A percentile compares a stretch with the other conserved stretches of the same genome.
These are phyloP conservation scores for Drosophila ustulata DNA, from an alignment of 2,888 invertebrate species.

Conservation along the genomic window DNA sequence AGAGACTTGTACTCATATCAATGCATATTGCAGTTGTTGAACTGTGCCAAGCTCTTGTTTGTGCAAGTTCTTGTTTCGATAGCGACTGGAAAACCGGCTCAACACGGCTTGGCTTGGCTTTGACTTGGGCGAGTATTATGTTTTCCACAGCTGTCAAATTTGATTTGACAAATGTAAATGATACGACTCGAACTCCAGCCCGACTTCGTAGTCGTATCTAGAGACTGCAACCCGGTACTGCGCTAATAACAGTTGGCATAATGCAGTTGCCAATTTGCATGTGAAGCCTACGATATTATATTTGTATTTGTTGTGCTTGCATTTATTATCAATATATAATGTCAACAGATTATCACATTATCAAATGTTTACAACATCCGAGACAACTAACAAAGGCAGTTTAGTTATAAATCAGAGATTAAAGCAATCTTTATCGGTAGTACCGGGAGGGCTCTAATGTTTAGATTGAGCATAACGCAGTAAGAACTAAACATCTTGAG, in stretches of 20 bases:
- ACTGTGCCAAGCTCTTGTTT: slow-evolving; percentile 49
- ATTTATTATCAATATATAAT: slow-evolving; percentile 14
- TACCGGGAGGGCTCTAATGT: no score
- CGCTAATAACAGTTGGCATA: no score
- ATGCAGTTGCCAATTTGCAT: slow-evolving; percentile 58
- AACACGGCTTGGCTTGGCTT: slow-evolving; percentile 7
- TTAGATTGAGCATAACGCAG: no score
- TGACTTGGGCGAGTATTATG: slow-evolving; percentile 60
- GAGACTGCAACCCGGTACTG: slow-evolving; percentile 11
- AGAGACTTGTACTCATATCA: no score
- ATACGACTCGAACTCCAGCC: slow-evolving; percentile 45
- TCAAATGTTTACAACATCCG: slow-evolving; percentile 44
- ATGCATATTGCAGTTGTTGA: not conserved
- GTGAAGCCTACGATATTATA: not conserved
- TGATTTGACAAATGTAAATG: slow-evolving; percentile 80
- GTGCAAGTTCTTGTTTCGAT: slow-evolving; percentile 51
- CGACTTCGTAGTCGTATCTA: not conserved
- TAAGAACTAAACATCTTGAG: no score
- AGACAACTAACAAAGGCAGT: no score
- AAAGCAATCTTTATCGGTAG: no score
- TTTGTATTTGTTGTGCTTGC: no score
- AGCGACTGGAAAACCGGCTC: slow-evolving; percentile 24
- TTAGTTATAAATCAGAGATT: no score
- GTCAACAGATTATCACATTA: slow-evolving; percentile 46
- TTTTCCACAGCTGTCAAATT: slow-evolving; percentile 78